A percentile compares a stretch with the other conserved stretches of the same genome.
These are phyloP conservation scores for Macrobrachium rosenbergii DNA, from an alignment of 1,140 invertebrate species.

Conservation along the genomic window DNA sequence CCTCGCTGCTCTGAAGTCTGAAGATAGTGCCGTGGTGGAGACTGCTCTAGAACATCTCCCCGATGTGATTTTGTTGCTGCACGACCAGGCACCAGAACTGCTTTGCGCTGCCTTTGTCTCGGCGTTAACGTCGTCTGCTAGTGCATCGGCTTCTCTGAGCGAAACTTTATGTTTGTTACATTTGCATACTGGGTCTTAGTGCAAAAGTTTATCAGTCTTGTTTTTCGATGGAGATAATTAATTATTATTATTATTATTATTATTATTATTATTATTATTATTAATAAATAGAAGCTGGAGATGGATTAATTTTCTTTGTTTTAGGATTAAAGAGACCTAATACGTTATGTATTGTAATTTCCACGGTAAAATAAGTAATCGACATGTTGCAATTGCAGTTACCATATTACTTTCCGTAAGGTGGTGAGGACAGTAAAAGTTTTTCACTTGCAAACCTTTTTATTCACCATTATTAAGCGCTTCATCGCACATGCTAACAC, in stretches of 20 bases:
- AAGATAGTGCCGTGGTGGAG: constrained; percentile 81
- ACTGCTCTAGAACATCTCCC: constrained; percentile 86
- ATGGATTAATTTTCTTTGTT: too few relatives aligned
- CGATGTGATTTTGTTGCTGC: constrained; percentile 84
- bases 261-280: background rate
- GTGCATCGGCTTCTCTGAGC: constrained; percentile 82
- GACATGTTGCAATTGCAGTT: too few relatives aligned
- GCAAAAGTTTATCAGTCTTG: background rate
- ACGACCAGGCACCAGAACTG: constrained; percentile 84
- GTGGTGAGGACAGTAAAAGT: too few relatives aligned
- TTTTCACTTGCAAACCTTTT: too few relatives aligned
- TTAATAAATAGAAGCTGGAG: too few relatives aligned
- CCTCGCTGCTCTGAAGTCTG: constrained; percentile 82
- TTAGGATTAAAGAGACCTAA: too few relatives aligned
- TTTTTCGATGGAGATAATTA: background rate
- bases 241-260: too few relatives aligned
- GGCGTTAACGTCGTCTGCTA: constrained; percentile 83
- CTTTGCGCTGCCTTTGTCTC: constrained; percentile 86
- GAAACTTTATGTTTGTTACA: constrained; percentile 86
- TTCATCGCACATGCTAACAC: too few relatives aligned
- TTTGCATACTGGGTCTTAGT: constrained; percentile 78
- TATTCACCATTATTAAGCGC: too few relatives aligned
- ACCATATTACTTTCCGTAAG: too few relatives aligned
- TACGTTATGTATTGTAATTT: too few relatives aligned
- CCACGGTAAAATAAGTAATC: too few relatives aligned